A percentile compares a stretch with the other conserved stretches of the same genome.
Evolutionary conservation across 1,140 invertebrate species (phyloP).

Genomic region (Pantala flavescens): DNA sequence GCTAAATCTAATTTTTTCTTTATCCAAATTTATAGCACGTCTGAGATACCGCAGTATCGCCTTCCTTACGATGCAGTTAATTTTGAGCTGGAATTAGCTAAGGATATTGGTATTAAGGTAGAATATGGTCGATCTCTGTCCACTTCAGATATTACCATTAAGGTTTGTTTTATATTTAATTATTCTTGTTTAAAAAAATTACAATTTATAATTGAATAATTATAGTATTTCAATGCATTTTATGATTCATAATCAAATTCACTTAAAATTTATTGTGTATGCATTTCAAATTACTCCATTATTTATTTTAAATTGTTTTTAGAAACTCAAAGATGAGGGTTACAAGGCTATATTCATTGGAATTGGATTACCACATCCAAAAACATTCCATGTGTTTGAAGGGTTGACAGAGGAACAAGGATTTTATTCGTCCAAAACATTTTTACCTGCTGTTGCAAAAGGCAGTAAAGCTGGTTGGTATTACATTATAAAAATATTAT

Average conservation of each 20-base stretch:
- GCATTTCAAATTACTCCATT: background rate
- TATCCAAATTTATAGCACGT: constrained; percentile 49
- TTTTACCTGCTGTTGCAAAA: constrained; percentile 74
- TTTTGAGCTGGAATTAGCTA: constrained; percentile 86
- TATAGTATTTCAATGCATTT: no score
- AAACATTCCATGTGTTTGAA: constrained; percentile 67
- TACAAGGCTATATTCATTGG: constrained; percentile 82
- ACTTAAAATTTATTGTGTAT: no score
- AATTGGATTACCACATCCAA: constrained; percentile 88
- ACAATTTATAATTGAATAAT: background rate
- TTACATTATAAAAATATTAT: background rate
- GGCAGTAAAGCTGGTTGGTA: constrained; percentile 74
- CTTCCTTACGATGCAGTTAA: constrained; percentile 85
- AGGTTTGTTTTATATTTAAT: constrained; percentile 35
- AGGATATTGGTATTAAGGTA: constrained; percentile 86
- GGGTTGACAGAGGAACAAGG: constrained; percentile 68
- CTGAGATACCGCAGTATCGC: constrained; percentile 95
- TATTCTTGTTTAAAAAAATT: background rate
- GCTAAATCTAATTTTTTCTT: background rate
- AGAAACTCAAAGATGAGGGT: constrained; percentile 56
- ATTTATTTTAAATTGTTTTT: constrained; percentile 24
- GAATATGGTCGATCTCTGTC: constrained; percentile 50
- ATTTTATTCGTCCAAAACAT: constrained; percentile 92
- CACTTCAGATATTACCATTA: constrained; percentile 55
- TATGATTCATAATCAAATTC: no score